Percentiles rank a stretch among this genome's conserved stretches.
These are phyloP conservation scores for Anthopleura sola DNA, from an alignment of 64 coral and sea anemone species.

Conservation along the genomic window DNA sequence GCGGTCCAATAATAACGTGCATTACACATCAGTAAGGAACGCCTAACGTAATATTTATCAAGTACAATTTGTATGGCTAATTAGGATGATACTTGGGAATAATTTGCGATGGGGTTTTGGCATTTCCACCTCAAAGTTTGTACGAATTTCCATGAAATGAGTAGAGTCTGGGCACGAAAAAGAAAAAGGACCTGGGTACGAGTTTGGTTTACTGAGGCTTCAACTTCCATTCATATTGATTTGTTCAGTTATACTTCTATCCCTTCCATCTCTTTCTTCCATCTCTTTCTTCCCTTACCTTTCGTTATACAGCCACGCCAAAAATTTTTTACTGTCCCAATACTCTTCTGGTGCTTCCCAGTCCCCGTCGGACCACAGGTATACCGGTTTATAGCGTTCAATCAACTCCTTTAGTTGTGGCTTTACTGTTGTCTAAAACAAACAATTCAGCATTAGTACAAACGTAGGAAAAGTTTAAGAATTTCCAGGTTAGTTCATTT, in stretches of 20 bases:
- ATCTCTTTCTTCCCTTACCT: conserved; percentile 14
- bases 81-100: too few relatives aligned
- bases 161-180: too few relatives aligned
- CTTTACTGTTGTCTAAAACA: conserved; percentile 26
- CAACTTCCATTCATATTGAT: too few relatives aligned
- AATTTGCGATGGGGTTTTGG: too few relatives aligned
- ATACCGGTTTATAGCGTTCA: conserved; percentile 28
- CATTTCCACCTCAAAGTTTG: too few relatives aligned
- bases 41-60: not conserved
- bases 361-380: conserved; percentile 54
- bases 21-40: not conserved
- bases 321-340: conserved; percentile 29
- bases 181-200: not conserved
- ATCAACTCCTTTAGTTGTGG: conserved; percentile 33
- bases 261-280: not conserved
- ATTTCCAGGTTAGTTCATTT: too few relatives aligned
- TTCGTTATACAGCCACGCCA: conserved; percentile 41
- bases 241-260: too few relatives aligned
- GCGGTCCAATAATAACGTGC: not conserved
- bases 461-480: not conserved
- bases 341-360: conserved; percentile 38
- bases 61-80: too few relatives aligned
- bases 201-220: not conserved
- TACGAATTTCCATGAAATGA: too few relatives aligned
- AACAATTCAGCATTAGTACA: not conserved